These are phyloP conservation scores for Chirona hameri DNA, from an alignment of 2,888 invertebrate genomes.

Conservation along the genomic window DNA sequence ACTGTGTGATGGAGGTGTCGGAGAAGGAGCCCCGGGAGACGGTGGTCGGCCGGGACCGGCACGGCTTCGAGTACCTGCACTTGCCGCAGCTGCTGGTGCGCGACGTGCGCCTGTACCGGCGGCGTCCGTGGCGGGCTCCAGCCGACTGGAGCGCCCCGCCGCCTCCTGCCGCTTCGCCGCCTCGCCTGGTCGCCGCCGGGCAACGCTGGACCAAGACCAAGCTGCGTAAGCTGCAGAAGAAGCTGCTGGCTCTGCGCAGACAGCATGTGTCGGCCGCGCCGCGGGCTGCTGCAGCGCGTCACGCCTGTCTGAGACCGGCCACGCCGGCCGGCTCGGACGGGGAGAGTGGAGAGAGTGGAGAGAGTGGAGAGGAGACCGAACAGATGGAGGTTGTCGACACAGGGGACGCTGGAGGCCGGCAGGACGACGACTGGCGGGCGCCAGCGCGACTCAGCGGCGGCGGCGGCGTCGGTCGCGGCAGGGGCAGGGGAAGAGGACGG, in stretches of 20 bases:
- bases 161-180: not conserved
- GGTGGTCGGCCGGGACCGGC: conserved; percentile 52
- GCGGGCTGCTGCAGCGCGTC: not conserved
- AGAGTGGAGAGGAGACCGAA: not conserved
- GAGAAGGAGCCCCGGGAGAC: conserved; percentile 51
- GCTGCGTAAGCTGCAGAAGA: conserved; percentile 1
- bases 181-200: conserved; percentile 1
- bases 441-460: not conserved
- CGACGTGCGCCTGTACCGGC: conserved; percentile 54
- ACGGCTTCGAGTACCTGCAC: conserved; percentile 54
- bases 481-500: not conserved
- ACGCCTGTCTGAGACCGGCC: not conserved
- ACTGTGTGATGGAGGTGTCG: conserved; percentile 52
- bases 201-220: conserved; percentile 23
- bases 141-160: not conserved
- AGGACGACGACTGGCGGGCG: not conserved
- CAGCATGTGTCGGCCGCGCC: not conserved
- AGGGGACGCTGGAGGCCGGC: not conserved
- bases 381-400: not conserved
- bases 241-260: not conserved
- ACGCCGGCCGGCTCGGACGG: not conserved
- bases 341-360: not conserved
- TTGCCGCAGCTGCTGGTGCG: conserved; percentile 56
- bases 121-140: conserved; percentile 39
- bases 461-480: not conserved